Base-by-base conservation (phyloP, 2,113 vertebrate species). In the Mandrillus leucophaeus region DNA sequence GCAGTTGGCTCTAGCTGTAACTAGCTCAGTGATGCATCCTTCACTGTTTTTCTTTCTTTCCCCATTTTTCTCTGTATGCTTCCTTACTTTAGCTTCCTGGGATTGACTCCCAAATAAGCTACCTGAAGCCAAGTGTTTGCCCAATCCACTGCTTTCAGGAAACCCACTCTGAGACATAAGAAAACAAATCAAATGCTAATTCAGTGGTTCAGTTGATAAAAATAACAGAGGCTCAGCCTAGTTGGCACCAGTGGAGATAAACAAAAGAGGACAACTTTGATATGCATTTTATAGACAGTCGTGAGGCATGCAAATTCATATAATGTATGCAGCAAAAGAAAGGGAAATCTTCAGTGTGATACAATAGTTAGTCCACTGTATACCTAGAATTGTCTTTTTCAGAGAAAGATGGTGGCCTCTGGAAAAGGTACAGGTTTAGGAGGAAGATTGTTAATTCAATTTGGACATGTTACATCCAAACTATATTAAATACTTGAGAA, bases 221-320 rank as follows among this genome's bases (percentile, higher is more conserved):
- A 2, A 57, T 11, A 57, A 7, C 40, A n/a, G 40, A 14, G 38
- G 5, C 55, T 30, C 72, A 8, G 79, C 22, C 7, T 17, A 2
- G 13, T 66, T 17, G 5, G 10, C 40, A 9, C 1, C 25, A 52
- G 23, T 8, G 18, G 25, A n/a, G 59, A n/a, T 12, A n/a, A 27
- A 35, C 66, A 68, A n/a, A n/a, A 93, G 20, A 27, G 0, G 25
- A 35, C 2, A 5, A 11, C 0, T 17, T 3, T 4, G 40, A 13
- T 3, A 7, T 55, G 30, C n/a, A 25, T 55, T 61, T 20, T n/a
- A 68, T n/a, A 52, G 38, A 57, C 32, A 43, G n/a, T 68, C 18
- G 8, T 6, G 5, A 32, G 30, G 30, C 0, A 0, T 4, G 70
- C 22, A 6, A 22, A 13, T 16, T 12, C 1, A 17, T 14, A 14